phyloP scores from a whole-genome alignment of 64 coral and sea anemone genomes.

The Stylophora pistillata region DNA sequence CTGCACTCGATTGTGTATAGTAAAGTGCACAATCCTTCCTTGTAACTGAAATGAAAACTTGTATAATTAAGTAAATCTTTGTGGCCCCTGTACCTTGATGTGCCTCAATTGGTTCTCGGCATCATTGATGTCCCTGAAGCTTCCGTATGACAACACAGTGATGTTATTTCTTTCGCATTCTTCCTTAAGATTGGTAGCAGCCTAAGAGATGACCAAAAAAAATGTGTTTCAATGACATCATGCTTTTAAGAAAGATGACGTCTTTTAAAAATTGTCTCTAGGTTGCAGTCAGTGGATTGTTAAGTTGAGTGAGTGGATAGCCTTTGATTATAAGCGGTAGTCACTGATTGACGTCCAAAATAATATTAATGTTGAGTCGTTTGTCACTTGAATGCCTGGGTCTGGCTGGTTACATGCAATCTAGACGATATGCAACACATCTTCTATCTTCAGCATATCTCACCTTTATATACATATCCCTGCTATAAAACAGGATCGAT shows the following conservation, averaged over 20 bases:
- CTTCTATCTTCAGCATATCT: too few species aligned
- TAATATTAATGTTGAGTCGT: too few species aligned
- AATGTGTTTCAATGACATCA: background rate
- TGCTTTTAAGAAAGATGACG: background rate
- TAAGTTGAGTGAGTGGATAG: too few species aligned
- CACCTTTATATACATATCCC: conserved; percentile 73
- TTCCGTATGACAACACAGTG: conserved; percentile 34
- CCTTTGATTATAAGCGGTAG: too few species aligned
- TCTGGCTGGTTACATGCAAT: too few species aligned
- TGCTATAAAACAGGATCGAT: conserved; percentile 69
- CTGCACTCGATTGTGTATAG: too few species aligned
- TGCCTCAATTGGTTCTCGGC: conserved; percentile 41
- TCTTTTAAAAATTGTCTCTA: too few species aligned
- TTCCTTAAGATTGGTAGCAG: conserved; percentile 36
- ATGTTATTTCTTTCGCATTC: conserved; percentile 54
- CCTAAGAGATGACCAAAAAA: background rate
- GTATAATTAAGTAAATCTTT: background rate
- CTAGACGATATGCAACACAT: too few species aligned
- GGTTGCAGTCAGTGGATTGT: background rate
- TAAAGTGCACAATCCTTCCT: too few species aligned
- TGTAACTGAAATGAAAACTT: background rate
- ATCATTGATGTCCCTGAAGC: conserved; percentile 14
- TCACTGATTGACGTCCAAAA: too few species aligned
- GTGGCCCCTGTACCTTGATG: conserved; percentile 6
- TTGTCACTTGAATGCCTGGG: too few species aligned